Evolutionary conservation across 1,140 invertebrate genomes (phyloP), one percentile per base, ranked within the genome.

Genomic region (Sinonovacula constricta): DNA sequence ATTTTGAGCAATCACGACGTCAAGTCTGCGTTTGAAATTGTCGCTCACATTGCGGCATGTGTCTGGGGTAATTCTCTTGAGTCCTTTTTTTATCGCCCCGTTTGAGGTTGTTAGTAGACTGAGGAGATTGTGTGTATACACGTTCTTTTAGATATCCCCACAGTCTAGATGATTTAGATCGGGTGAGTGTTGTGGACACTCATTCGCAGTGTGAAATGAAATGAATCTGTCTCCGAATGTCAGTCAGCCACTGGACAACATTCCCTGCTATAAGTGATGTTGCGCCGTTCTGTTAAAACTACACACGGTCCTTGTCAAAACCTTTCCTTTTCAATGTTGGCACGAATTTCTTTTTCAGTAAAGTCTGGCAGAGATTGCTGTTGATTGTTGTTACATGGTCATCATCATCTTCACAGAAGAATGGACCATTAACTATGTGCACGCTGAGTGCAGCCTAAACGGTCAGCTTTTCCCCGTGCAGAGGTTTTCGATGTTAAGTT

Each of bases 271-370:
- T 74, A 31, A 54, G 60, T 30, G 60, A 30, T 31, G 71, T 65
- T 3, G 71, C 60, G 15, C 59, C 71, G 53, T 74, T 60, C 33
- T 63, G 59, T 28, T 53, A 45, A 53, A 74, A 74, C 59, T 60
- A 63, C 22, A 54, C 39, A 15, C 54, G 24, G 36, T 53, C 39
- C 26, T 53, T 74, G 31, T 51, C 51, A 31, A 54, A 24, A 18
- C n/a, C 30, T 45, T 15, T 34, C 45, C 49, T 74, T 31, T 28
- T 28, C 39, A 74, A 31, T 24, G 66, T 14, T 3, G 66, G 66
- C 15, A 68, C 2, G 28, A 68, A 68, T 15, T 53, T 68, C 39
- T 33, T 51, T 45, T 72, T 65, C 18, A 54, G 34, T 18, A 63
- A 26, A 5, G 36, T 26, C 59, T 54, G 28, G 18, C 54, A 65